Base-by-base conservation (phyloP, 2,113 vertebrate species). In the Nesogale talazaci region DNA sequence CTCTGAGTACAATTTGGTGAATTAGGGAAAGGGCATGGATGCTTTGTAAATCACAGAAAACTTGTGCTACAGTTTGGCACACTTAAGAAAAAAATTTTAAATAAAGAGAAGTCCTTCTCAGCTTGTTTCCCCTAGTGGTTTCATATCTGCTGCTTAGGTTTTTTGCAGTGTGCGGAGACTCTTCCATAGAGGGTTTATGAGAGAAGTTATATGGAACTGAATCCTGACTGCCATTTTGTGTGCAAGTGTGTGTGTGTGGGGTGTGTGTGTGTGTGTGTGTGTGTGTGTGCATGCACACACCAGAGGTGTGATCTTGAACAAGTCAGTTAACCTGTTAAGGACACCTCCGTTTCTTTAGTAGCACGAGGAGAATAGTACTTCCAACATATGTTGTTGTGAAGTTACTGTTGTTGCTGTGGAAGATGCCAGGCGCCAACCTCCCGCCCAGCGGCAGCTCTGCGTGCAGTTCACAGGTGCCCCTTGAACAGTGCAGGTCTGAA, bases 21-120 rank as follows among this genome's bases (percentile, higher is more conserved):
- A 87, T 95, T 91, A 94, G 40, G 83, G 46, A 96, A 78, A 92
- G 70, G 57, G n/a, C n/a, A 59, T 76, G 69, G 65, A 83, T 92
- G 81, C 61, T 92, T 95, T 93, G 83, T 83, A 89, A 94, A 83
- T 94, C 83, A 83, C 19, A 92, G 94, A 92, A 92, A 88, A 14
- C 81, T 63, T 96, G 40, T 59, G 12, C 38, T 83, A 94, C 94
- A 94, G 61, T 40, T 85, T 90, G 67, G 38, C 46, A 85, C 14
- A 85, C 20, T 76, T 40, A 52, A 52, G 46, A 52, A 52, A 52
- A 52, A 52, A 52, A 52, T 52, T 52, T 92, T 40, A 65, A 65
- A 31, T 40, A 67, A 76, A 89, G 65, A 85, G 70, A 86, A 93
- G 75, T 90, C 76, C 2, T 82, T 94, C 90, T 93, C 38, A 57